Percentiles rank a stretch among this genome's conserved stretches.
These are phyloP conservation scores for Melanotaenia trifasciata DNA, from an alignment of 2,797 vertebrate species.

Conservation along the genomic window DNA sequence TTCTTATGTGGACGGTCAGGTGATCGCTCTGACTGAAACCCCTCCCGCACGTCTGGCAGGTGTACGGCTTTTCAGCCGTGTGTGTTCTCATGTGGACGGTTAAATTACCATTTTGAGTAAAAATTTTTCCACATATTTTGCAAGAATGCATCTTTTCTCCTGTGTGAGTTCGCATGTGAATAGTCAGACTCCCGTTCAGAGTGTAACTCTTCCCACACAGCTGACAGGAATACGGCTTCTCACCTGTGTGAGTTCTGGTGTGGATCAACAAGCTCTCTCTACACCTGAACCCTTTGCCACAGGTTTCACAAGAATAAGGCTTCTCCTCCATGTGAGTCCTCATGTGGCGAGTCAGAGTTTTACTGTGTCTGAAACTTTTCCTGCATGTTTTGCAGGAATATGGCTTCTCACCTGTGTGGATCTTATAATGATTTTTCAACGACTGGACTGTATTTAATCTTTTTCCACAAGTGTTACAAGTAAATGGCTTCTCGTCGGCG, in stretches of 20 bases:
- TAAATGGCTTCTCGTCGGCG: neutral
- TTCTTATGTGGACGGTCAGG: slow-evolving; percentile 7
- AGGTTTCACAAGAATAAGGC: neutral
- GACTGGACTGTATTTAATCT: neutral
- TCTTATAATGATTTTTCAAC: neutral
- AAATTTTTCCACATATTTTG: neutral
- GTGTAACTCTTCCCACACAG: neutral
- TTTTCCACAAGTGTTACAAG: slow-evolving; percentile 3
- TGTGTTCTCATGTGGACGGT: slow-evolving; percentile 10
- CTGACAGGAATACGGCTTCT: neutral
- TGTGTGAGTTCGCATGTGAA: slow-evolving; percentile 11
- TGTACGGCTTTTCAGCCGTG: slow-evolving; percentile 14
- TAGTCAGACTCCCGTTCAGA: slow-evolving; percentile 5
- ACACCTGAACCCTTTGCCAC: neutral
- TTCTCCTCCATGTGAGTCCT: slow-evolving; percentile 12
- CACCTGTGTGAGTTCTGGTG: neutral
- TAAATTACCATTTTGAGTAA: neutral
- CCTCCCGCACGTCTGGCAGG: slow-evolving; percentile 6
- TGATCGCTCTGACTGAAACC: neutral
- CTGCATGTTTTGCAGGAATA: slow-evolving; percentile 5
- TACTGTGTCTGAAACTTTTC: neutral
- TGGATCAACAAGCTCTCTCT: slow-evolving; percentile 2
- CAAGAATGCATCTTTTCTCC: slow-evolving; percentile 5
- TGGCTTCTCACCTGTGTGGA: slow-evolving; percentile 13
- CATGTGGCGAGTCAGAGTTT: slow-evolving; percentile 4